Conservation (phyloP, 1,140 invertebrate genomes). For the Heliconius hewitsoni region DNA sequence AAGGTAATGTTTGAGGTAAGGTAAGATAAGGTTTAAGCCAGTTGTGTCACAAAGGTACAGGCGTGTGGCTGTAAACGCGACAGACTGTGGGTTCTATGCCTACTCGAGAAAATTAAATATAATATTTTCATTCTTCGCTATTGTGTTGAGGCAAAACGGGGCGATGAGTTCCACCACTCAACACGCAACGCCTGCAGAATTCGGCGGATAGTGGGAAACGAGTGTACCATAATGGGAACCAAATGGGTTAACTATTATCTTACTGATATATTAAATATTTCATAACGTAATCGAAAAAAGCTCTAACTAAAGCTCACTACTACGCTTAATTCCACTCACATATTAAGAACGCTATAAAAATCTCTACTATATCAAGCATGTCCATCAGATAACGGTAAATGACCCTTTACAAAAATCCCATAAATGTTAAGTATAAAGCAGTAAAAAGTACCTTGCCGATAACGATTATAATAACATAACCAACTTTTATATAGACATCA, state of each 20-base stretch:
- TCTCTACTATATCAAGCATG: slow-evolving; percentile 43
- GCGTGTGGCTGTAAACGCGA: too few species aligned
- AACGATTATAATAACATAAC: slow-evolving; percentile 64
- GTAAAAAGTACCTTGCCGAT: slow-evolving; percentile 62
- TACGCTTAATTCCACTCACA: background rate
- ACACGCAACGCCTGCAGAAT: too few species aligned
- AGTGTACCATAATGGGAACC: background rate
- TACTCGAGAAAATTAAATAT: too few species aligned
- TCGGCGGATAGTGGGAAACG: background rate
- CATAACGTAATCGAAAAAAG: background rate
- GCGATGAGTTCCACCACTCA: too few species aligned
- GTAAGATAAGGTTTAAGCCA: too few species aligned
- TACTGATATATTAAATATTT: background rate
- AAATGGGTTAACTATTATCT: background rate
- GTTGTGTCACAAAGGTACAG: too few species aligned
- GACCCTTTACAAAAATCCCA: slow-evolving; percentile 55
- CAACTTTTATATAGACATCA: slow-evolving; percentile 38
- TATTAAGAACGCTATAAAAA: slow-evolving; percentile 1
- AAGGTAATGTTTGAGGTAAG: too few species aligned
- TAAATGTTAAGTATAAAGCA: slow-evolving; percentile 60
- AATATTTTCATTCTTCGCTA: too few species aligned
- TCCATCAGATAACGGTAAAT: slow-evolving; percentile 47
- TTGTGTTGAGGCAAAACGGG: too few species aligned
- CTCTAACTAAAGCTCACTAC: background rate
- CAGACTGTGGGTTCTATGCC: too few species aligned